Base-by-base conservation (phyloP, 2,113 vertebrate genomes). In the Panthera uncia region DNA sequence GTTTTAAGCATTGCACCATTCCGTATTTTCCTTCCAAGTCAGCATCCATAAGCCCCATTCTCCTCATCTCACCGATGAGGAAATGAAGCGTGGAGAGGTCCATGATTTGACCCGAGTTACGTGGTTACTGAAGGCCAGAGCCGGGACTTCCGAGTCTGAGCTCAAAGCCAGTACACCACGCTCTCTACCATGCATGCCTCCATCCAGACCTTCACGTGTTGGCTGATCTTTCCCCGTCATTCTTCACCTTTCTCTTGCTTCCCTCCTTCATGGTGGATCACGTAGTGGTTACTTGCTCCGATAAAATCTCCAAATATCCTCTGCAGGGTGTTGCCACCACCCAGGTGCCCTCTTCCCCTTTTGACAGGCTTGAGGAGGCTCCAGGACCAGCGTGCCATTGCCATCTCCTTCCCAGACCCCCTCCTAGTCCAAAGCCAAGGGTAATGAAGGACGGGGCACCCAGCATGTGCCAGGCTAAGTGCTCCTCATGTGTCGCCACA, bases 401-500 rank as follows among this genome's bases (percentile, higher is more conserved):
- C 33, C 66, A 48, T 48, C 88, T 96, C 85, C 89, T 91, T 79
- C 50, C 66, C 63, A 87, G 71, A 74, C 25, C 48, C 48, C 66
- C 38, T 69, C 63, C 23, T 41, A 8, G 18, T 25, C 50, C 80
- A 68, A 85, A 93, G 82, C 85, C 57, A 61, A 93, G 52, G 65
- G 36, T 45, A 33, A 52, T 29, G 45, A 25, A 50, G 25, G 0
- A 13, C 0, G 0, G 16, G 7, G 9, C 33, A 5, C 52, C 66
- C 4, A n/a, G 55, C 12, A 10, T 1, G 0, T 9, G 18, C 33
- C 15, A 8, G 71, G 21, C 25, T 63, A 16, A 61, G 31, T 4
- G 1, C 23, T 36, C 45, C 63, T 2, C 9, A 2, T 0, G 0
- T 19, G 1, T 29, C 7, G 25, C 29, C 50, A 4, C 6, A 23